These are phyloP conservation scores for Troides helena DNA, from an alignment of 2,888 invertebrate genomes.

Conservation along the genomic window DNA sequence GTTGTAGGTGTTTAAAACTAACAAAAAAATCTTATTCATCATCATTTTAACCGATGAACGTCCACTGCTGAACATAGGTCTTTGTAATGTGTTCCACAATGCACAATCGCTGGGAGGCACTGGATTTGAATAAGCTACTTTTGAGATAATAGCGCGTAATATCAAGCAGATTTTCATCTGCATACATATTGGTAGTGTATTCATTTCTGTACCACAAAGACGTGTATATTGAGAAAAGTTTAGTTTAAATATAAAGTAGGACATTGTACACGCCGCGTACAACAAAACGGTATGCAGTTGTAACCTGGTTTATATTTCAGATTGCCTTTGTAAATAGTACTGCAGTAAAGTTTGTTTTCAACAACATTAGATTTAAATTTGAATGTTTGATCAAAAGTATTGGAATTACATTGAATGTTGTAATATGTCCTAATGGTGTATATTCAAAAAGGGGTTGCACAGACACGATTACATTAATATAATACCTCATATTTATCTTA, in stretches of 20 bases:
- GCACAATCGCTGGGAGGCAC: too few relatives aligned
- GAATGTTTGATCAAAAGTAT: background rate
- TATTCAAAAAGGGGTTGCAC: too few relatives aligned
- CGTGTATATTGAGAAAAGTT: constrained; percentile 8
- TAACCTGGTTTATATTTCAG: constrained; percentile 21
- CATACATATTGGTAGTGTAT: background rate
- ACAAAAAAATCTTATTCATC: too few relatives aligned
- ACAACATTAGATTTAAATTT: background rate
- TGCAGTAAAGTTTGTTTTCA: constrained; percentile 3
- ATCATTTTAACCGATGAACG: too few relatives aligned
- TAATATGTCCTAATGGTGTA: background rate
- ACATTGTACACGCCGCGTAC: constrained; percentile 12
- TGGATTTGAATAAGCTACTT: background rate
- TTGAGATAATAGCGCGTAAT: background rate
- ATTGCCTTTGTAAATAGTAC: constrained; percentile 6
- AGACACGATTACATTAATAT: too few relatives aligned
- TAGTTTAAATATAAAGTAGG: constrained; percentile 13
- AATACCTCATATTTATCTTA: too few relatives aligned
- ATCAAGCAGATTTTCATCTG: background rate
- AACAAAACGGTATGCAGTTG: constrained; percentile 14
- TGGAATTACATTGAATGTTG: background rate
- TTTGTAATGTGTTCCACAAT: too few relatives aligned
- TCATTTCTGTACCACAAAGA: constrained; percentile 2
- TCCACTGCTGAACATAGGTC: too few relatives aligned
- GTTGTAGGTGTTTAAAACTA: too few relatives aligned